Percentiles rank a stretch among this genome's conserved stretches.
These are phyloP conservation scores for Chalcosyrphus nemorum DNA, from an alignment of 2,888 invertebrate genomes.

Conservation along the genomic window DNA sequence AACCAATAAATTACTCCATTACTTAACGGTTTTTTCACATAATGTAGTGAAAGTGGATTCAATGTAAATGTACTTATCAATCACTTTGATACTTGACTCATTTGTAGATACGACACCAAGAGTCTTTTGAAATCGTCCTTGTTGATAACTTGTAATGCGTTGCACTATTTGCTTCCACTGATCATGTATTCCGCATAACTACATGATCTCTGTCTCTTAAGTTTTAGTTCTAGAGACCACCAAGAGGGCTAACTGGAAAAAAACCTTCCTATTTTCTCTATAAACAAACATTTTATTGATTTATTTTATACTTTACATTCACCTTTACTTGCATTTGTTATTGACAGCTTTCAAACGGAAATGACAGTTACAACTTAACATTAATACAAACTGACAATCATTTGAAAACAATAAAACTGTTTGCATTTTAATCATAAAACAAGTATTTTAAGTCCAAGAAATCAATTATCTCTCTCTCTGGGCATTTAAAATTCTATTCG, in stretches of 20 bases:
- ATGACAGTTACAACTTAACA: neutral
- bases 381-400: neutral
- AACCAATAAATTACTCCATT: too few relatives aligned
- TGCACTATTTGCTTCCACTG: too few relatives aligned
- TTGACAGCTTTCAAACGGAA: neutral
- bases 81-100: too few relatives aligned
- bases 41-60: too few relatives aligned
- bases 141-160: too few relatives aligned
- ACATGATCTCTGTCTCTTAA: too few relatives aligned
- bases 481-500: neutral
- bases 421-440: neutral
- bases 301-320: neutral
- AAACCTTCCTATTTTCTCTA: neutral
- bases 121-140: too few relatives aligned
- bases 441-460: neutral
- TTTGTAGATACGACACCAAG: too few relatives aligned
- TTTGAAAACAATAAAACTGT: neutral
- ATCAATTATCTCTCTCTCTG: neutral
- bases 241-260: too few relatives aligned
- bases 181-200: too few relatives aligned
- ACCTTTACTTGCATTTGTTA: neutral
- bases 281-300: neutral
- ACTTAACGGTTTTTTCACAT: too few relatives aligned
- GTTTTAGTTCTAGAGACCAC: neutral
- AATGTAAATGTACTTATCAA: too few relatives aligned